Evolutionary conservation across 2,113 vertebrate genomes (phyloP).

Genomic region (Brachyistius frenatus): DNA sequence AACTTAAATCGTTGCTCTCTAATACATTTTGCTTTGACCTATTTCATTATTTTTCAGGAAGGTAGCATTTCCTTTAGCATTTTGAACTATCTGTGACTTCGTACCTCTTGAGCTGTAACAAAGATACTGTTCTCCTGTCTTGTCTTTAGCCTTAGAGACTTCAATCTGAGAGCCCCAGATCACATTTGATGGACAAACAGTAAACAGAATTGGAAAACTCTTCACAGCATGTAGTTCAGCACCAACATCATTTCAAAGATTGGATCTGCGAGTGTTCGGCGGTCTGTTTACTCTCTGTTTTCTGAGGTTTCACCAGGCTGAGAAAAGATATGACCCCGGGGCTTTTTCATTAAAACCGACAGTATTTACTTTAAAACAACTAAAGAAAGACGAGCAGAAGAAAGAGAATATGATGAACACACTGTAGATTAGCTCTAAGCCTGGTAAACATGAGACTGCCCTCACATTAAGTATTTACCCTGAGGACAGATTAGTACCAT

Average conservation of each 20-base stretch:
- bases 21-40: too few relatives aligned
- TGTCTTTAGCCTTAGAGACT: background rate
- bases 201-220: slow-evolving; percentile 80
- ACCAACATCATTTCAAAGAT: slow-evolving; percentile 83
- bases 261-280: slow-evolving; percentile 80
- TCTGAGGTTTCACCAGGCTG: slow-evolving; percentile 76
- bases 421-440: slow-evolving; percentile 72
- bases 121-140: background rate
- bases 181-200: slow-evolving; percentile 74
- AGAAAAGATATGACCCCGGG: slow-evolving; percentile 70
- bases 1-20: too few relatives aligned
- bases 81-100: slow-evolving; percentile 27
- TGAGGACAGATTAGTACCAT: slow-evolving; percentile 51
- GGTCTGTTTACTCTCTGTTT: slow-evolving; percentile 79
- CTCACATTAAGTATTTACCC: slow-evolving; percentile 60
- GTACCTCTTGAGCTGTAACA: slow-evolving; percentile 18
- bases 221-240: slow-evolving; percentile 73
- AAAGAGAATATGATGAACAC: slow-evolving; percentile 61
- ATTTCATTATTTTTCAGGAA: too few relatives aligned
- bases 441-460: slow-evolving; percentile 68
- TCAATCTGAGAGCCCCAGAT: background rate
- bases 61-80: background rate
- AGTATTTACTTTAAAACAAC: slow-evolving; percentile 75
- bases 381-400: slow-evolving; percentile 55
- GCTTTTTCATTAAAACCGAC: slow-evolving; percentile 74